These are phyloP conservation scores for Tinamus guttatus DNA, from an alignment of 2,113 vertebrate genomes.

Conservation along the genomic window DNA sequence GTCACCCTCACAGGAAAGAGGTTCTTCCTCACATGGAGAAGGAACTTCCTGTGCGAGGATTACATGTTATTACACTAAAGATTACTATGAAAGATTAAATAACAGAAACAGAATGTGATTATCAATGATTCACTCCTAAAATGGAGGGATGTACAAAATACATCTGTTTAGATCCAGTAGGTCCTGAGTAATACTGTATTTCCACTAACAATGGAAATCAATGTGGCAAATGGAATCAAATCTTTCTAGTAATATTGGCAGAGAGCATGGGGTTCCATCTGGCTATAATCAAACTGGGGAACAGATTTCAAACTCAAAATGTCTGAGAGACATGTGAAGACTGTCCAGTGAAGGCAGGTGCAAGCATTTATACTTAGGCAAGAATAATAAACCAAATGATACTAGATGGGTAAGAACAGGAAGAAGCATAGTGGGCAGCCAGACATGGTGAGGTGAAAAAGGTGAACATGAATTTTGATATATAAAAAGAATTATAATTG, in stretches of 20 bases:
- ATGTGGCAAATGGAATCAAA: not conserved
- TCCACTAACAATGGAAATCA: not conserved
- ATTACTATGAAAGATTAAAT: not conserved
- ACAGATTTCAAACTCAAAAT: conserved; percentile 48
- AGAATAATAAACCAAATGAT: conserved; percentile 27
- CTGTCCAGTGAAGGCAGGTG: conserved; percentile 7
- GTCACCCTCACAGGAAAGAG: too few relatives aligned
- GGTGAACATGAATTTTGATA: not conserved
- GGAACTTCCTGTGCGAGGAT: too few relatives aligned
- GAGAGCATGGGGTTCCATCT: not conserved
- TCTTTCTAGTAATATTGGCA: conserved; percentile 13
- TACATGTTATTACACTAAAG: too few relatives aligned
- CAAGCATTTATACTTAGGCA: not conserved
- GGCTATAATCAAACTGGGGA: conserved; percentile 12
- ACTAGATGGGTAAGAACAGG: not conserved
- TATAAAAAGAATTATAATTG: not conserved
- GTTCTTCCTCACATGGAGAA: too few relatives aligned
- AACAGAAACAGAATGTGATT: not conserved
- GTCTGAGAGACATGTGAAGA: not conserved
- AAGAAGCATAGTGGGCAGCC: not conserved
- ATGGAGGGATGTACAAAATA: not conserved
- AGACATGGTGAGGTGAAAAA: not conserved
- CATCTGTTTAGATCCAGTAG: conserved; percentile 6
- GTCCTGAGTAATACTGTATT: conserved; percentile 6
- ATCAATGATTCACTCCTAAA: not conserved